Evolutionary conservation across 2,888 invertebrate species (phyloP).

Genomic region (Hirudinaria manillensis): DNA sequence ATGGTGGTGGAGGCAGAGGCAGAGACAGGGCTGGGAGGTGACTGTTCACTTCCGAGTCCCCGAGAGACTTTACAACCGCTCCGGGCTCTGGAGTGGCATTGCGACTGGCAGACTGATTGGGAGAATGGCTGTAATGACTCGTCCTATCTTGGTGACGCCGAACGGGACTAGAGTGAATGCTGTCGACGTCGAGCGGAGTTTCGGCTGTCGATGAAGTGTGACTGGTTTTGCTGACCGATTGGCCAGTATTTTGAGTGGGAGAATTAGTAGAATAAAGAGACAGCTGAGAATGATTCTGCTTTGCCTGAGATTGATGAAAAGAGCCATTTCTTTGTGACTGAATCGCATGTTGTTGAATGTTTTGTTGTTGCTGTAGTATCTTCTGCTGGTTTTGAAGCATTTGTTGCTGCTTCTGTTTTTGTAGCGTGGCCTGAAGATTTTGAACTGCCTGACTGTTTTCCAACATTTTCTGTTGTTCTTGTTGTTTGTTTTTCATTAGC

Average conservation of each 20-base stretch:
- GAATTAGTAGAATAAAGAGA: constrained; percentile 14
- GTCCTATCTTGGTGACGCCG: not conserved
- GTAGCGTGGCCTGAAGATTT: not conserved
- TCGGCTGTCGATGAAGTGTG: constrained; percentile 11
- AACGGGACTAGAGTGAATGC: not conserved
- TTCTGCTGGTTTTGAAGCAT: constrained; percentile 18
- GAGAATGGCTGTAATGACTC: not conserved
- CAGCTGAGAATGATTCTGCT: not conserved
- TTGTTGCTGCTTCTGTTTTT: constrained; percentile 24
- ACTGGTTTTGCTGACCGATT: constrained; percentile 9
- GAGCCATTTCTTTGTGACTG: constrained; percentile 8
- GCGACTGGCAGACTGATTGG: not conserved
- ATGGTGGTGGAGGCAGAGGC: constrained; percentile 15
- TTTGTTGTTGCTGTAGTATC: constrained; percentile 23
- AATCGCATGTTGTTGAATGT: constrained; percentile 13
- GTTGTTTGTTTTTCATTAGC: not conserved
- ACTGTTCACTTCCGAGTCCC: not conserved
- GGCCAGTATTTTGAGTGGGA: not conserved
- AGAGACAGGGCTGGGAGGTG: constrained; percentile 10
- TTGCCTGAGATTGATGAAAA: not conserved
- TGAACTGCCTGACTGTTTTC: constrained; percentile 7
- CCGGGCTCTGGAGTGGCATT: not conserved
- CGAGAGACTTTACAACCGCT: not conserved
- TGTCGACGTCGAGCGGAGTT: constrained; percentile 13
- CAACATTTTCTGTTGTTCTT: constrained; percentile 5